Evolutionary conservation across 2,797 vertebrate species (phyloP), one percentile per base, ranked within the genome.

Genomic region (Tragopan temminckii): DNA sequence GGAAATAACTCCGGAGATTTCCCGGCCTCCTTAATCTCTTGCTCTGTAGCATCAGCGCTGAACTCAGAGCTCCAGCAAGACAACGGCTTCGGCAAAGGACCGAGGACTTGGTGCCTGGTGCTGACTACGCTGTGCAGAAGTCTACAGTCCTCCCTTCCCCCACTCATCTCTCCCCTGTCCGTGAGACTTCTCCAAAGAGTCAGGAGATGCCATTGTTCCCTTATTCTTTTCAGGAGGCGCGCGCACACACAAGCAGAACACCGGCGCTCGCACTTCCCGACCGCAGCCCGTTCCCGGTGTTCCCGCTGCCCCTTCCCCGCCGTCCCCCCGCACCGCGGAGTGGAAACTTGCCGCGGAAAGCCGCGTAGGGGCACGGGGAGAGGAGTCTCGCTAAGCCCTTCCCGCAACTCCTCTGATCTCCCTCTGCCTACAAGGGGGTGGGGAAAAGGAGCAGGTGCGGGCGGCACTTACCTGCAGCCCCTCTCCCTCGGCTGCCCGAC

Each of bases 391-490:
- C 57, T 0, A 55, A 48, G 38, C 64, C 74, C 75, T 33, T 46
- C 74, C 67, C 12, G 66, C 92, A 52, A 78, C 25, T 67, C 8
- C 91, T 93, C 96, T 90, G 27, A 57, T 94, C 64, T 53, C 83
- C 67, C 27, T 24, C 75, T 69, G 5, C 85, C 50, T 36, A 25
- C 58, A 1, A 0, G 58, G 40, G 15, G 11, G 16, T 24, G 46
- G 5, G 17, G 72, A 59, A 59, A 24, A 24, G 40, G 75, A 27
- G 59, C 38, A 91, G 94, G 94, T 87, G 72, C 89, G 79, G 67
- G 78, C 61, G 57, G 77, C 92, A 93, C 95, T 96, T 93, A 89
- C 88, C 96, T 94, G 94, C 77, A 84, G 68, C 82, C 92, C 43
- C 70, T 63, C 33, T 86, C 50, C 72, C 42, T 84, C 84, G 38